Evolutionary conservation across 2,888 invertebrate species (phyloP), one percentile per base, ranked within the genome.

Genomic region (Auanema freiburgensis): DNA sequence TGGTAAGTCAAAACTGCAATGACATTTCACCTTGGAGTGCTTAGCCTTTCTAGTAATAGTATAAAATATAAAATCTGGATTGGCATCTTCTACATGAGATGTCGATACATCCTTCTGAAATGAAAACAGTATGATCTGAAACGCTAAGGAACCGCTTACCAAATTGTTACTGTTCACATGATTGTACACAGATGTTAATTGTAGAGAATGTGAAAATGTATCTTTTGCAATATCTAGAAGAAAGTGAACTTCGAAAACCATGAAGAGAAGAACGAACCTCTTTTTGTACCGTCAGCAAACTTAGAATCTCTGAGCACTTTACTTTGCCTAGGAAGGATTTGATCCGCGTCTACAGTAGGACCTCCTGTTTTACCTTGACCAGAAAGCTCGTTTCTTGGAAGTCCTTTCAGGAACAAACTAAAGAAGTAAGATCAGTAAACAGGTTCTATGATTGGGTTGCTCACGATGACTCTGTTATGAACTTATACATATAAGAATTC

Each of bases 401-500:
- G 50, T 11, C 60, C 60, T n/a, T n/a, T 12, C 16, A 46, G 14
- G 46, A 21, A 14, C 3, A 46, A 12, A 24, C 49, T 64, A 21
- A 46, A 24, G 11, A 62, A 57, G 6, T 43, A 52, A 21, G 11
- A 23, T 8, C 24, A 40, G n/a, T n/a, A n/a, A n/a, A n/a, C n/a
- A n/a, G n/a, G n/a, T n/a, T n/a, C n/a, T 16, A 40, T 6, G 33
- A 33, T 23, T 33, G 25, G n/a, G n/a, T 18, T n/a, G 51, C 60
- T 44, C 5, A 67, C 66, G 16, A 33, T 51, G 65, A 62, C 0
- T 85, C 85, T 0, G 88, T 88, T 55, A 93, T 84, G 52, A 92
- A 88, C 60, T 88, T 85, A 78, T 91, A 89, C 0, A 92, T 88
- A 1, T 89, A 88, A 46, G 91, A 90, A 50, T 88, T 84, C 0